Base-by-base conservation (phyloP, 2,113 vertebrate genomes). In the Callocephalon fimbriatum region DNA sequence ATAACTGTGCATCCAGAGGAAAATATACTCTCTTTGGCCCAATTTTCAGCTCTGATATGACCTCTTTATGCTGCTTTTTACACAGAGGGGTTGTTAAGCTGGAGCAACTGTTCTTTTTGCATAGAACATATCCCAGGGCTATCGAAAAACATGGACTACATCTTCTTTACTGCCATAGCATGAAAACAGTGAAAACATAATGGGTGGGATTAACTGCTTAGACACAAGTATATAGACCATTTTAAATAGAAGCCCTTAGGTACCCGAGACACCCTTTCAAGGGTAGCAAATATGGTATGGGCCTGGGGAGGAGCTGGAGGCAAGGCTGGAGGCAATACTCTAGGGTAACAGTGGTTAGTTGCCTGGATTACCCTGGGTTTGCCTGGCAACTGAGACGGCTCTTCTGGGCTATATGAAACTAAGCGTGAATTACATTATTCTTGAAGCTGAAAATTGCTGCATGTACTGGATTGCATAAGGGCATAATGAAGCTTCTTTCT, bases 1-100 rank as follows among this genome's bases (percentile, higher is more conserved):
- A 93, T 97, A 93, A 91, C 73, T 94, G 83, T 95, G 88, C 83
- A 95, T 97, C 88, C 66, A 92, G 86, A 95, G 86, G 88, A 97
- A 94, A 89, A 95, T 95, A 68, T 35, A 58, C 75, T 86, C 83
- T 91, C 86, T 94, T 95, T 95, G 76, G 91, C 91, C 86, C 96
- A 95, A 50, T 97, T 92, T 96, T 92, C 83, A 78, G 44, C 80
- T 95, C 44, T 48, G 66, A 42, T 87, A 48, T 89, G 88, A 85
- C 83, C 88, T 84, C 66, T 91, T 95, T 95, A 78, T 79, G 31
- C 48, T 82, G 45, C 11, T 47, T 95, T 93, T 91, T 89, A 56
- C 88, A 50, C 91, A 66, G 66, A 93, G 53, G 70, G 10, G 37
- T 91, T 87, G 47, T 97, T 79, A 79, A 94, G 70, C 15, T 61